Conservation (phyloP, 2,113 vertebrate species). For the Odocoileus hemionus region DNA sequence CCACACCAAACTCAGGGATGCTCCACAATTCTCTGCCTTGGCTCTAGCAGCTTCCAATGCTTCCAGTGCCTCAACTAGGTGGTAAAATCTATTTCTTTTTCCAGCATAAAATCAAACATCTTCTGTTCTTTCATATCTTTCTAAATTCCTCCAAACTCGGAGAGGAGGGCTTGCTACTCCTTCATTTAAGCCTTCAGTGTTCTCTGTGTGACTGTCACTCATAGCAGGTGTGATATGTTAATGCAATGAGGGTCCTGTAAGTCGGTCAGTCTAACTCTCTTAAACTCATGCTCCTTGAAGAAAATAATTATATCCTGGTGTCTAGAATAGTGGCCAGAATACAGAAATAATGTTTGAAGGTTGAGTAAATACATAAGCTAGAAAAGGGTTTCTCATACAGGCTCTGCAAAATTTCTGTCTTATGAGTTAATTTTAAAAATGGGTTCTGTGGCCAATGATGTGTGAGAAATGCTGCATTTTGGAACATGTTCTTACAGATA, state of each 20-base stretch:
- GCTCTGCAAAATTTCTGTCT: not conserved
- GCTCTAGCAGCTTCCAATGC: not conserved
- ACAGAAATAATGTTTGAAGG: not conserved
- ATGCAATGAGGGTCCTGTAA: not conserved
- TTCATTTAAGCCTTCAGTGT: not conserved
- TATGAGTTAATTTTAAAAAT: not conserved
- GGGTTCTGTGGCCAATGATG: not conserved
- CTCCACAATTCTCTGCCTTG: not conserved
- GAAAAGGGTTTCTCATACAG: not conserved
- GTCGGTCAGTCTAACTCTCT: not conserved
- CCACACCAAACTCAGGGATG: not conserved
- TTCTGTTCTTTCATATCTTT: not conserved
- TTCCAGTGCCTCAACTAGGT: not conserved
- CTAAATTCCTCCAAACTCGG: not conserved
- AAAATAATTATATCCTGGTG: not conserved
- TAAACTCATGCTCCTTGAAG: not conserved
- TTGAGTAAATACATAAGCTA: not conserved
- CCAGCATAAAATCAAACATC: not conserved
- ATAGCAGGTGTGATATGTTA: not conserved
- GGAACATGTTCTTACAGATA: not conserved
- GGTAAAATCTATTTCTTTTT: not conserved
- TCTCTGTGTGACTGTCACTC: not conserved
- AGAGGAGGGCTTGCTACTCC: not conserved
- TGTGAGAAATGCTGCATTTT: not conserved
- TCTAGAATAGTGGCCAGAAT: not conserved